Base-by-base conservation (phyloP, 2,888 invertebrate species). In the Folsomia manolachei region DNA sequence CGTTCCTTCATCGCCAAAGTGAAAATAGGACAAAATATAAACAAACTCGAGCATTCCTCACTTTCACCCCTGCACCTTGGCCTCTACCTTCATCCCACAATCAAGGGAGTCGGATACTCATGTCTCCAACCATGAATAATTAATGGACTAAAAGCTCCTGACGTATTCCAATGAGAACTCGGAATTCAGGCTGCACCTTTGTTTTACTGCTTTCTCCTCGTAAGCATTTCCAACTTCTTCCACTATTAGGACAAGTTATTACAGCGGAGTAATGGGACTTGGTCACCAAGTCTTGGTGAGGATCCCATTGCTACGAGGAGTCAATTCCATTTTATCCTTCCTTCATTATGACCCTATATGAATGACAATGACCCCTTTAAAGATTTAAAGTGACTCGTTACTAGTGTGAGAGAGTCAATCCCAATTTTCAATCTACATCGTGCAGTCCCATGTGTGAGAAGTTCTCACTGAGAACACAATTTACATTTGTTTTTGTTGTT, bases 71-170 rank as follows among this genome's bases (percentile, higher is more conserved):
- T n/a, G n/a, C n/a, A n/a, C n/a, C n/a, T n/a, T n/a, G n/a, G n/a
- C n/a, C n/a, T n/a, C n/a, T n/a, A n/a, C n/a, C n/a, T n/a, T n/a
- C n/a, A n/a, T n/a, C n/a, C n/a, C n/a, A n/a, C n/a, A n/a, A n/a
- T n/a, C n/a, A n/a, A n/a, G n/a, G n/a, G n/a, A n/a, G n/a, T n/a
- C n/a, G n/a, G 39, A 14, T 39, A 39, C n/a, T 27, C 9, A 23
- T 52, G 67, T 53, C 68, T 61, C 69, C 27, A 61, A 63, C 63
- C 52, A 74, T 74, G 73, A 74, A 74, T 74, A 74, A 74, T 74
- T 74, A 71, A 74, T 74, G 69, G 73, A 69, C 69, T 69, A 71
- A 74, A 52, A 63, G 71, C 65, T 74, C 63, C 70, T 74, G 71
- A 71, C 71, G 71, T 63, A 71, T 68, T 64, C 64, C 64, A 53